Evolutionary conservation across 2,797 vertebrate genomes (phyloP), one percentile per base, ranked within the genome.

Genomic region (Jordanella pulchra): DNA sequence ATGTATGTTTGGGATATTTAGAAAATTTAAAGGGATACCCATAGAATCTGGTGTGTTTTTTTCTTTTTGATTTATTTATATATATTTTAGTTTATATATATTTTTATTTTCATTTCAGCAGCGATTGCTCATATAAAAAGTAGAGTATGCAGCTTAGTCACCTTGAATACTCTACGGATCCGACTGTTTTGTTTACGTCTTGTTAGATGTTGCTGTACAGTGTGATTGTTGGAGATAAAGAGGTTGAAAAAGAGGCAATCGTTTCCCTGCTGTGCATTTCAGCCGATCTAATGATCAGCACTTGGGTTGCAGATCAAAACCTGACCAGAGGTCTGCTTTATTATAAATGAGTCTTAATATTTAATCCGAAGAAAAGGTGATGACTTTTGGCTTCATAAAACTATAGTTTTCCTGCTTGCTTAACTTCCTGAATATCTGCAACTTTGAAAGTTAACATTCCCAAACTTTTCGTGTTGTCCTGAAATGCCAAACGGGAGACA

Each of bases 251-350:
- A 21, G 11, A 6, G 25, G 9, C n/a, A 28, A 17, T 6, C 15
- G 3, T 45, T 27, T 44, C 44, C 25, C 11, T 45, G 25, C 51
- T 11, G 35, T 28, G 7, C 25, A 28, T 6, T 4, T 18, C 18
- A 12, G 28, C 30, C 15, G 13, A 39, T 18, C 23, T 60, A 50
- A 73, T 50, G 54, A 23, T 60, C 44, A 21, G 47, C 17, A 6
- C 45, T 68, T 39, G 77, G 82, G 78, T 78, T n/a, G 72, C 15
- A 82, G 80, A 80, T 77, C 81, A 72, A 50, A 7, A 9, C 28
- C 39, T 18, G 64, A 58, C 23, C 61, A 42, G 11, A 35, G 73
- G 58, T 54, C 25, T 25, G 21, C 23, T 54, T 65, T 39, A 81
- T 73, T 66, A 80, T 64, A 30, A 39, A 84, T 67, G 74, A 65